Percentiles rank a stretch among this genome's conserved stretches.
Conservation (phyloP, 2,113 vertebrate genomes). For the Cranoglanis bouderius region DNA sequence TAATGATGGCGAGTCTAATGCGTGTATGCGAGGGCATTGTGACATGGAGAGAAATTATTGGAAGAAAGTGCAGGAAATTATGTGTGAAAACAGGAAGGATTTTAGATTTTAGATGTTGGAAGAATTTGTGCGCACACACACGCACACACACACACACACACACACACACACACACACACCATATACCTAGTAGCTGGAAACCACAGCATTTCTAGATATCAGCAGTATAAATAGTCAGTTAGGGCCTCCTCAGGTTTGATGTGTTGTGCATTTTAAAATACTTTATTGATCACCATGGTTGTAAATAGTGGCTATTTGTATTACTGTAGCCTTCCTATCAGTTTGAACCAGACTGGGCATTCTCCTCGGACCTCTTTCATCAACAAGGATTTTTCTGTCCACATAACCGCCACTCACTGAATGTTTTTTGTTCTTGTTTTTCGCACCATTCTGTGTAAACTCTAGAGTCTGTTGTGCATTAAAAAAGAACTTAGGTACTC, state of each 20-base stretch:
- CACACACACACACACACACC: background rate
- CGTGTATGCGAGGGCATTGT: background rate
- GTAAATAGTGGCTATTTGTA: background rate
- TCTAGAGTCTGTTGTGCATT: background rate
- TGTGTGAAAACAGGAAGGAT: background rate
- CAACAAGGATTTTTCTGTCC: background rate
- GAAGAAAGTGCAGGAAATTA: background rate
- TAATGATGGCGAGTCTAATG: background rate
- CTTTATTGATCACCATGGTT: background rate
- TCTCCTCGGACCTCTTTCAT: background rate
- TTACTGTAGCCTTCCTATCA: background rate
- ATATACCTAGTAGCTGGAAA: background rate
- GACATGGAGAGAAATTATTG: slow-evolving; percentile 25
- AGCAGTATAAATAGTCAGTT: background rate
- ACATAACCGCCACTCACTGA: background rate
- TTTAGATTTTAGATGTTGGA: background rate
- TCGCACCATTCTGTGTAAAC: background rate
- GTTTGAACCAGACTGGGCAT: background rate
- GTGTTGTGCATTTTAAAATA: background rate
- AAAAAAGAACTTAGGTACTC: background rate
- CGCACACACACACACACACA: background rate
- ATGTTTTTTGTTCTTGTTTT: background rate
- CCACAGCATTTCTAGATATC: background rate
- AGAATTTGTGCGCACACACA: background rate
- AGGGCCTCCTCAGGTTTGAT: background rate